phyloP scores from a whole-genome alignment of 2,113 vertebrate genomes.

The Dipodomys spectabilis region DNA sequence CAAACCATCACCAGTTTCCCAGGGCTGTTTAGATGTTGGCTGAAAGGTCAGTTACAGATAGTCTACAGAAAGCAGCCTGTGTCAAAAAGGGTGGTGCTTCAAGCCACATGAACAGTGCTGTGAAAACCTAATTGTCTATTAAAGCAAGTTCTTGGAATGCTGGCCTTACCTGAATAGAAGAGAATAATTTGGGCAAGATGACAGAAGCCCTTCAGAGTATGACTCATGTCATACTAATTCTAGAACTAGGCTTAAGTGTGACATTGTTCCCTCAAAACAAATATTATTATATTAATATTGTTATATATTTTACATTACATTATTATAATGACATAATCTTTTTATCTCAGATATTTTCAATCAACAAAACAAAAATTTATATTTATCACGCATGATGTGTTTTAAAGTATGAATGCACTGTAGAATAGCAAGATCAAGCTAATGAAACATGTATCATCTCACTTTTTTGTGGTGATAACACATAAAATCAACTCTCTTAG shows the following conservation, averaged over 20 bases:
- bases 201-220: background rate
- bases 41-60: background rate
- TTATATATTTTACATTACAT: no score
- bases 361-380: background rate
- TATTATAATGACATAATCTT: no score
- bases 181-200: background rate
- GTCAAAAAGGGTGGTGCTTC: background rate
- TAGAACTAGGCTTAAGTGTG: background rate
- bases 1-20: conserved; percentile 20
- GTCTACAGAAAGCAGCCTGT: conserved; percentile 10
- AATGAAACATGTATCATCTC: background rate
- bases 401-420: background rate
- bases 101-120: background rate
- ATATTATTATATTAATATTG: no score
- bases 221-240: background rate
- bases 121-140: background rate
- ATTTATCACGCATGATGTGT: background rate
- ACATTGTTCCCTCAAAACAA: background rate
- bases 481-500: background rate
- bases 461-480: background rate
- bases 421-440: background rate
- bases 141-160: conserved; percentile 3
- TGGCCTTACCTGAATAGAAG: background rate
- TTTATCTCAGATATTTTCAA: background rate
- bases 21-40: conserved; percentile 46